phyloP scores from a whole-genome alignment of 2,113 vertebrate genomes.

The Podilymbus podiceps region DNA sequence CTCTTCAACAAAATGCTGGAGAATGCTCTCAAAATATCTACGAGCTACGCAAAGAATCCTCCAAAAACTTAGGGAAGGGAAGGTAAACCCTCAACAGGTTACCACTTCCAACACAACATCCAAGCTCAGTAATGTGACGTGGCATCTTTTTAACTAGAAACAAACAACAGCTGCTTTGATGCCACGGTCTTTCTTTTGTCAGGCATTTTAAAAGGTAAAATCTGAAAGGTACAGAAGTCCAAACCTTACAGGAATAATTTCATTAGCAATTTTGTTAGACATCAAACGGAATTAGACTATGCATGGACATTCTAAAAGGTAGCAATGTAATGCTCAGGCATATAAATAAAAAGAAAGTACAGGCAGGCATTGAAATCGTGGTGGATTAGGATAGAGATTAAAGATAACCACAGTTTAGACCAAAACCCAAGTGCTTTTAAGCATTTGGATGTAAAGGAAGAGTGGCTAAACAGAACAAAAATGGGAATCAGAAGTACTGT shows the following conservation, averaged over 20 bases:
- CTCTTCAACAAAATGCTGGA: neutral
- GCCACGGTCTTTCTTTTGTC: neutral
- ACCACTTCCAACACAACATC: neutral
- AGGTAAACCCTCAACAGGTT: neutral
- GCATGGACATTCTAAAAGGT: neutral
- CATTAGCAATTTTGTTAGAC: neutral
- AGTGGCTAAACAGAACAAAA: neutral
- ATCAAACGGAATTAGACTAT: neutral
- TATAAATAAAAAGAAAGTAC: neutral
- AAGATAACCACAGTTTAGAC: neutral
- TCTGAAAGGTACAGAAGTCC: neutral
- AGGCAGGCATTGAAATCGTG: neutral
- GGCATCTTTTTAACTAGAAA: neutral
- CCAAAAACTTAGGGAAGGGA: neutral
- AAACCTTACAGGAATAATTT: neutral
- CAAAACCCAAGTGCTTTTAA: neutral
- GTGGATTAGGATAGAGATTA: neutral
- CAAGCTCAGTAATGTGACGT: neutral
- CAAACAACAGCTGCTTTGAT: neutral
- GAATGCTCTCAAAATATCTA: neutral
- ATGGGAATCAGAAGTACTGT: neutral
- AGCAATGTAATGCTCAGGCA: neutral
- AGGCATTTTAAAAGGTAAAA: neutral
- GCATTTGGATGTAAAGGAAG: neutral
- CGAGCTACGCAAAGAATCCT: neutral